phyloP scores from a whole-genome alignment of 2,888 invertebrate genomes.

The Ischnura elegans region DNA sequence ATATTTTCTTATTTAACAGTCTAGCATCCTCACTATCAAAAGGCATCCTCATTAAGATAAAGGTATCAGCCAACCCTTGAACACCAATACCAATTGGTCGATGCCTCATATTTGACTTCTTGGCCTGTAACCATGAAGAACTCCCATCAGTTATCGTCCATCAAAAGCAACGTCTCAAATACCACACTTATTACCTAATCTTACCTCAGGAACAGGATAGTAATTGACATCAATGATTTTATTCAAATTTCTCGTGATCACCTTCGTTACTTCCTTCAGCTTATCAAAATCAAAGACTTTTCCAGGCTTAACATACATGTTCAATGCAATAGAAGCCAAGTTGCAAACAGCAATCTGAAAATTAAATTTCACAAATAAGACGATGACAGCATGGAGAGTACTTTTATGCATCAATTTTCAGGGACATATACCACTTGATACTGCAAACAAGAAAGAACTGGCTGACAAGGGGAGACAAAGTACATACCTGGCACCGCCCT shows the following conservation, averaged over 20 bases:
- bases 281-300: conserved; percentile 93
- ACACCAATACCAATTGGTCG: conserved; percentile 95
- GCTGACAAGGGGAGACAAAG: too few relatives aligned
- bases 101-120: conserved; percentile 90
- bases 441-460: too few relatives aligned
- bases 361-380: conserved; percentile 60
- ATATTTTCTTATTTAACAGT: conserved; percentile 95
- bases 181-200: conserved; percentile 70
- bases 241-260: conserved; percentile 94
- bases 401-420: conserved; percentile 57
- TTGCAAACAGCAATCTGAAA: conserved; percentile 94
- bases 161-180: background rate
- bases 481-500: too few relatives aligned
- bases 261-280: conserved; percentile 92
- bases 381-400: background rate
- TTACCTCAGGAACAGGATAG: conserved; percentile 96
- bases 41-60: conserved; percentile 94
- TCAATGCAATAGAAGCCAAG: conserved; percentile 97
- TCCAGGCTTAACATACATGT: conserved; percentile 92
- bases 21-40: conserved; percentile 94
- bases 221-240: conserved; percentile 98
- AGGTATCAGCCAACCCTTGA: conserved; percentile 98
- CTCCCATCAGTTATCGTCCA: conserved; percentile 33
- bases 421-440: too few relatives aligned
- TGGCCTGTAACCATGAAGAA: conserved; percentile 76